These are phyloP conservation scores for Hydroisotoma schaefferi DNA, from an alignment of 2,888 invertebrate species.

Conservation along the genomic window DNA sequence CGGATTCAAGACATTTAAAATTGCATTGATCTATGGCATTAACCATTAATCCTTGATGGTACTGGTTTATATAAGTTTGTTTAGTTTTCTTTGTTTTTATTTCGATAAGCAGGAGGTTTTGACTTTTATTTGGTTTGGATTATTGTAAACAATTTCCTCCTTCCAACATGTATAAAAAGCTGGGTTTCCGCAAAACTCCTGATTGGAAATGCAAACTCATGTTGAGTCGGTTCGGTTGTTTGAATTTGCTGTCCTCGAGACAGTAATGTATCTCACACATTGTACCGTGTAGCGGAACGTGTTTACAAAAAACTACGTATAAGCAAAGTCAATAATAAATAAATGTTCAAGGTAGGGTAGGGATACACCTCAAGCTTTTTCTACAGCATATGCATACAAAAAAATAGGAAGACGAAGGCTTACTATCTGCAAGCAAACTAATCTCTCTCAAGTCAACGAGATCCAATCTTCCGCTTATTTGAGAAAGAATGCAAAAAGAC, in stretches of 20 bases:
- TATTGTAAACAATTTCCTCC: too few relatives aligned
- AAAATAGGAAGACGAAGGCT: background rate
- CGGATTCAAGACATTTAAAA: too few relatives aligned
- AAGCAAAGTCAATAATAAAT: background rate
- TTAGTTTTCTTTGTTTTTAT: too few relatives aligned
- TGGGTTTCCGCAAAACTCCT: background rate
- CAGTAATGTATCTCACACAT: conserved; percentile 3
- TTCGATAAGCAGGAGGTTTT: too few relatives aligned
- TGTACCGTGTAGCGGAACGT: conserved; percentile 3
- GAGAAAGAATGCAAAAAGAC: background rate
- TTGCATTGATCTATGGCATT: too few relatives aligned
- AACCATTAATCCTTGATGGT: too few relatives aligned
- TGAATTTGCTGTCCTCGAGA: background rate
- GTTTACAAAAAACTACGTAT: background rate
- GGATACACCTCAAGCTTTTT: background rate
- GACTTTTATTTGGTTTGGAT: too few relatives aligned
- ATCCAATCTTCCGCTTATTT: background rate
- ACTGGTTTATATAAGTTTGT: too few relatives aligned
- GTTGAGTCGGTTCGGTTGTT: background rate
- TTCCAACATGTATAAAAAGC: too few relatives aligned
- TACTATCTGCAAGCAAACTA: background rate
- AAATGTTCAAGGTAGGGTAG: background rate
- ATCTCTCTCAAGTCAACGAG: background rate
- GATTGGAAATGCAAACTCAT: conserved; percentile 3
- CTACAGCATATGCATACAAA: background rate